Evolutionary conservation across 2,113 vertebrate species (phyloP), one percentile per base, ranked within the genome.

Genomic region (Neolamprologus devosi): DNA sequence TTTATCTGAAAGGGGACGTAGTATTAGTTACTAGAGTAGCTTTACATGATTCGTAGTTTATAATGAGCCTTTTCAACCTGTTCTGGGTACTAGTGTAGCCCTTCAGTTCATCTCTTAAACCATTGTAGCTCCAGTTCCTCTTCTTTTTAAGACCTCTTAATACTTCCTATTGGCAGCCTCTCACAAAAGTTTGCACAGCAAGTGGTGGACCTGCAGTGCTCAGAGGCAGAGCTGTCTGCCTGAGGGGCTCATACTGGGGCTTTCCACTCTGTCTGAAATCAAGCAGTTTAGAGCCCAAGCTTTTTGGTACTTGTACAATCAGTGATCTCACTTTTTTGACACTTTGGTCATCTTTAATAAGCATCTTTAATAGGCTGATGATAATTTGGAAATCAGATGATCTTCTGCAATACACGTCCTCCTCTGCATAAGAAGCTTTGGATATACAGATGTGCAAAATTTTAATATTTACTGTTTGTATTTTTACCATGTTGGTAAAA

Each of bases 401-500:
- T 16, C n/a, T 42, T 19, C 16, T 49, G 19, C 9, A 55, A 21
- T 40, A 30, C 7, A 28, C 3, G 5, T 19, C 4, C 1, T 35
- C 30, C 23, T 70, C 35, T 14, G n/a, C 35, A 23, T 68, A 8
- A 40, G n/a, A 14, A 26, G 68, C 3, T 45, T 45, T 45, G 8
- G 35, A 73, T 45, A 10, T 73, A 26, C 21, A 26, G 40, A 73
- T 73, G 5, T 73, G 21, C 11, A 26, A 6, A 45, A 17, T 45
- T 17, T 13, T 68, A 1, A 68, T 68, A 21, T 68, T 68, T 40
- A n/a, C 6, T 65, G 4, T 37, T 70, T 65, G 33, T 8, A 65
- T 37, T 65, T 65, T 37, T n/a, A 37, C 60, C 0, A 0, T 37
- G 10, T 37, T 65, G 33, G 4, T 21, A 35, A n/a, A 37, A 0